A percentile compares a stretch with the other conserved stretches of the same genome.
These are phyloP conservation scores for Leptinotarsa haldemani DNA, from an alignment of 2,888 invertebrate genomes.

Conservation along the genomic window DNA sequence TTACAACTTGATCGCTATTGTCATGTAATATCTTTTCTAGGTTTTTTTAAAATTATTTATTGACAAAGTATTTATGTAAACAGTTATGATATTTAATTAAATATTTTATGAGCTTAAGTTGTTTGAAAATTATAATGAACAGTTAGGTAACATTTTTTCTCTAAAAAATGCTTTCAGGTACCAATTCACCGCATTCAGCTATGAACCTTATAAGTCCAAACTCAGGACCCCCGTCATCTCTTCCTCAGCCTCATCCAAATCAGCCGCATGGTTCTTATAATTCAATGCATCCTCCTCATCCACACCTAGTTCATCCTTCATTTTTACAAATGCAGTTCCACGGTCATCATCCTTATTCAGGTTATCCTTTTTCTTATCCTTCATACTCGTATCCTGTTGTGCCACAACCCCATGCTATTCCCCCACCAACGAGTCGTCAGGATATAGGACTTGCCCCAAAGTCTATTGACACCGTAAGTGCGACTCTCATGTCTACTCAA, in stretches of 20 bases:
- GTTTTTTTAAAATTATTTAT: too few relatives aligned
- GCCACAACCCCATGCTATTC: constrained; percentile 80
- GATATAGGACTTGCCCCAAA: constrained; percentile 54
- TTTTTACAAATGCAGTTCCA: constrained; percentile 74
- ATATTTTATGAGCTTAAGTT: too few relatives aligned
- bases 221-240: constrained; percentile 69
- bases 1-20: too few relatives aligned
- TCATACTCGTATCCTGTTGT: constrained; percentile 81
- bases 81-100: too few relatives aligned
- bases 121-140: too few relatives aligned
- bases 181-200: constrained; percentile 70
- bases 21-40: too few relatives aligned
- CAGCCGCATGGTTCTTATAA: constrained; percentile 73
- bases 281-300: constrained; percentile 77
- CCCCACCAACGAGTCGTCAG: constrained; percentile 68
- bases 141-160: too few relatives aligned
- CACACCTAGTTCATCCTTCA: constrained; percentile 74
- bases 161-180: constrained; percentile 45
- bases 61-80: too few relatives aligned
- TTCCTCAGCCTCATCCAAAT: constrained; percentile 71
- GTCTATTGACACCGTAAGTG: constrained; percentile 70
- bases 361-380: constrained; percentile 77
- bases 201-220: constrained; percentile 72
- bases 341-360: constrained; percentile 74
- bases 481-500: constrained; percentile 76